A percentile compares a stretch with the other conserved stretches of the same genome.
phyloP scores from a whole-genome alignment of 92 coral and sea anemone species.

The Epizoanthus illoricatus region DNA sequence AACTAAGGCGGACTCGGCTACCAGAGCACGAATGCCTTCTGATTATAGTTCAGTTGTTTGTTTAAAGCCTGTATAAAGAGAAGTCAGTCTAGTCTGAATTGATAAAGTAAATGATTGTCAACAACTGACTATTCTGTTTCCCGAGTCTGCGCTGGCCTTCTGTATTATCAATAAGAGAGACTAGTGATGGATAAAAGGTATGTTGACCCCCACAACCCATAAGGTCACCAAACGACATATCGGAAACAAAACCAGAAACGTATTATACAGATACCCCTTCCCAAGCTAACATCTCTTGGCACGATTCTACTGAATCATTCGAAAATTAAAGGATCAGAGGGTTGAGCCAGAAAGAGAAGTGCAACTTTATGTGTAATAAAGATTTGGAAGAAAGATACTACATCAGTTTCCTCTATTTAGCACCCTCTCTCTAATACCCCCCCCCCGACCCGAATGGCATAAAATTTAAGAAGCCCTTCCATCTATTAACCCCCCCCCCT shows the following conservation, averaged over 20 bases:
- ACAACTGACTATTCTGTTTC: slow-evolving; percentile 5
- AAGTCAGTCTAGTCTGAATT: not conserved
- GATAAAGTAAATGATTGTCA: slow-evolving; percentile 27
- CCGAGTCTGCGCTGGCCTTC: not conserved
- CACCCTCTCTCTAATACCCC: too few relatives aligned
- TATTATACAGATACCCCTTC: too few relatives aligned
- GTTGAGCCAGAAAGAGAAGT: too few relatives aligned
- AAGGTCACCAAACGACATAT: not conserved
- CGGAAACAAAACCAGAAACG: not conserved
- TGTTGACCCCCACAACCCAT: not conserved
- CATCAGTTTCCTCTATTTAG: too few relatives aligned
- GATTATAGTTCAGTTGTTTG: slow-evolving; percentile 7
- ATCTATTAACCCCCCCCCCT: too few relatives aligned
- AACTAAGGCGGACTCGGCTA: not conserved
- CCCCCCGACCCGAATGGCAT: too few relatives aligned
- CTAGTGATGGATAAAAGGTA: slow-evolving; percentile 1
- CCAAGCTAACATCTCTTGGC: too few relatives aligned
- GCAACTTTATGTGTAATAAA: too few relatives aligned
- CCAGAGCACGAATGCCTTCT: not conserved
- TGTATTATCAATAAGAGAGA: slow-evolving; percentile 2
- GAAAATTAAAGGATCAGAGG: too few relatives aligned
- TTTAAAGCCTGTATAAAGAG: slow-evolving; percentile 17
- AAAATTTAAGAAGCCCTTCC: too few relatives aligned
- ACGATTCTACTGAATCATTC: too few relatives aligned
- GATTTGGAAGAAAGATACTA: too few relatives aligned